A percentile compares a stretch with the other conserved stretches of the same genome.
Evolutionary conservation across 2,113 vertebrate genomes (phyloP).

Genomic region (Labeo rohita): DNA sequence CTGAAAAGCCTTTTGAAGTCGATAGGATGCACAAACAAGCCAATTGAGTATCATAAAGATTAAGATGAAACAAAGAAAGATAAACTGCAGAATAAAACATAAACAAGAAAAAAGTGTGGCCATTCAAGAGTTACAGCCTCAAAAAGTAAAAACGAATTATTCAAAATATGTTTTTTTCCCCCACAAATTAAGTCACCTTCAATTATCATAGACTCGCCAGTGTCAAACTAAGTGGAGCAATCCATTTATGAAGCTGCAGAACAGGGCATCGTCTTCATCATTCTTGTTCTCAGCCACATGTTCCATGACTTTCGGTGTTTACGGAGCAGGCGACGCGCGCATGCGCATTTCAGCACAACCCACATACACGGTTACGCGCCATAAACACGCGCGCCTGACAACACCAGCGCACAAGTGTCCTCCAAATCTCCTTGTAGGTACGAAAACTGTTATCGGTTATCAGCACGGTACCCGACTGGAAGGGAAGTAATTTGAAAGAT

Average conservation of each 20-base stretch:
- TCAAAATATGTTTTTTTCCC: not conserved
- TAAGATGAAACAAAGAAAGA: not conserved
- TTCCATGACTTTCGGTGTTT: slow-evolving; percentile 11
- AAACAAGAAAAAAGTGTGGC: not conserved
- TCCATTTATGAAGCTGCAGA: not conserved
- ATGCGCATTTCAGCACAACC: not conserved
- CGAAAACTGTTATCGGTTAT: slow-evolving; percentile 82
- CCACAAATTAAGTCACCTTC: not conserved
- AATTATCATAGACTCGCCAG: not conserved
- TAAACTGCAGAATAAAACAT: not conserved
- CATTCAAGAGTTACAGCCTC: not conserved
- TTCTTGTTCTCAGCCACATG: not conserved
- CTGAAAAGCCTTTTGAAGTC: not conserved
- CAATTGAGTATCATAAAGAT: not conserved
- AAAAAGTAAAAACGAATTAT: not conserved
- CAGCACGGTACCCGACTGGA: slow-evolving; percentile 73
- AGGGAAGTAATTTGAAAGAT: slow-evolving; percentile 80
- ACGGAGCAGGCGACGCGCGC: not conserved
- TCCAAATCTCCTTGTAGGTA: slow-evolving; percentile 79
- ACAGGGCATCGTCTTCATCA: not conserved
- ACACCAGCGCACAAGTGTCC: slow-evolving; percentile 62
- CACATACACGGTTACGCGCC: not conserved
- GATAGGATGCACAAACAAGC: not conserved
- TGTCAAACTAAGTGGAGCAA: not conserved
- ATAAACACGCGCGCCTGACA: slow-evolving; percentile 16